These are phyloP conservation scores for Botia kubotai DNA, from an alignment of 2,797 vertebrate species.

Conservation along the genomic window DNA sequence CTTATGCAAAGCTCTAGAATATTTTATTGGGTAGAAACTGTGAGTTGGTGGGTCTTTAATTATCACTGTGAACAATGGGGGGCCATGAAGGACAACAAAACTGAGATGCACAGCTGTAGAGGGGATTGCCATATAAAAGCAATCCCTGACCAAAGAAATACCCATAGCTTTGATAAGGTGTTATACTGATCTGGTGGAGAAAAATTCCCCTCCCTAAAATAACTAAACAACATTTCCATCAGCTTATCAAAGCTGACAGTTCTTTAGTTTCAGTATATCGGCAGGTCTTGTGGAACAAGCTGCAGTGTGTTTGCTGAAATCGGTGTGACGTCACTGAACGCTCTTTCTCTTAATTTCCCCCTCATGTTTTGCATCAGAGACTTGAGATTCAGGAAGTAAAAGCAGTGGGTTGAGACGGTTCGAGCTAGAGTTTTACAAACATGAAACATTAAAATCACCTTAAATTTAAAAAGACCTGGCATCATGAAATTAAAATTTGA, in stretches of 20 bases:
- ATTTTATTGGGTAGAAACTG: no score
- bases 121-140: no score
- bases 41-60: no score
- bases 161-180: neutral
- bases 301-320: neutral
- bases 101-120: no score
- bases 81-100: no score
- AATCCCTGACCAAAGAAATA: no score
- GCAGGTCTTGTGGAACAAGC: neutral
- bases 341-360: neutral
- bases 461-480: no score
- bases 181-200: neutral
- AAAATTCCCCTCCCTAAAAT: neutral
- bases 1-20: no score
- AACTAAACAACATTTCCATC: neutral
- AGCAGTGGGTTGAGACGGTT: neutral
- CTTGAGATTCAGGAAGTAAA: neutral
- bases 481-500: no score
- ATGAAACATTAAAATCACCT: neutral
- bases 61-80: no score
- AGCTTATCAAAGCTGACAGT: no score
- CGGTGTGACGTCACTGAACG: neutral
- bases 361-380: conserved; percentile 6
- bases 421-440: neutral
- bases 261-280: neutral